Evolutionary conservation across 2,888 invertebrate species (phyloP), one percentile per base, ranked within the genome.

Genomic region (Lepas anatifera): DNA sequence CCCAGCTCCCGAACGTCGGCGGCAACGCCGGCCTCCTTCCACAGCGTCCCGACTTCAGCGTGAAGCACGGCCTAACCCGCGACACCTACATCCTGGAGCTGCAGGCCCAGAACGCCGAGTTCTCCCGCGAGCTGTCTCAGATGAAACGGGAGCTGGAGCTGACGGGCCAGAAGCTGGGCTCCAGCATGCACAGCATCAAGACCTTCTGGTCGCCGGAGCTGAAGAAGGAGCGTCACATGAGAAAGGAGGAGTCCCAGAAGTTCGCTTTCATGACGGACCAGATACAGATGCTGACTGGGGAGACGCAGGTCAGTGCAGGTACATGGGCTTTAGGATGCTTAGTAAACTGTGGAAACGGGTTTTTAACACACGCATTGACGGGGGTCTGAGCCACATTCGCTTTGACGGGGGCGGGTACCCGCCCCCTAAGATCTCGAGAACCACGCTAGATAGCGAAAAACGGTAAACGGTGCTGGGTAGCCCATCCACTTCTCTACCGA

Each of bases 161-260:
- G 79, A 95, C 95, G 75, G 95, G 95, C 81, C 95, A 97, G 83
- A 98, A 98, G 83, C 86, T 98, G 77, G 94, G 95, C 80, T 95
- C 95, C 79, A 94, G 93, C 78, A 98, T 99, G 97, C 97, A 98
- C 83, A 96, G 95, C 83, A 99, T 99, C 82, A 98, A 98, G 85
- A 98, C 97, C 70, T 99, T 99, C 83, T 99, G 99, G 99, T 96
- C 96, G 80, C 99, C 99, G 29, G 99, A 99, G 83, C 84, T 99
- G 81, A 99, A 99, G 84, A 96, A 97, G 82, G 98, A 99, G 83
- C 84, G 98, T 75, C 94, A 95, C 68, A 81, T 97, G 77, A 85
- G 98, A 76, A 98, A 98, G 80, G 98, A 99, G 81, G 98, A 99
- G 82, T 92, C 92, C 80, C 93, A 95, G 78, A 95, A 96, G 82